phyloP scores from a whole-genome alignment of 92 coral and sea anemone species.

The Hydrozoanthus gracilis region DNA sequence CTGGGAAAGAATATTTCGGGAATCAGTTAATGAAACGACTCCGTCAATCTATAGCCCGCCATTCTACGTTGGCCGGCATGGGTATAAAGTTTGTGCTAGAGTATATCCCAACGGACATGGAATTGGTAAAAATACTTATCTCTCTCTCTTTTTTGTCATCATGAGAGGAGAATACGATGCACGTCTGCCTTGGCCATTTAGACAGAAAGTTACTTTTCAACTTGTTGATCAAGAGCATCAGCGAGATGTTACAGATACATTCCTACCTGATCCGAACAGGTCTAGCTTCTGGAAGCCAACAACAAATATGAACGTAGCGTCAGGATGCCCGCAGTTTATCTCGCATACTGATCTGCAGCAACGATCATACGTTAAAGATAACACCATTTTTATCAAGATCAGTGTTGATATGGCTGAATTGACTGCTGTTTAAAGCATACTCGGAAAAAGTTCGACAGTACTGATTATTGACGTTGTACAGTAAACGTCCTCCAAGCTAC shows the following conservation, averaged over 20 bases:
- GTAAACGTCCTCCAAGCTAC: too few relatives aligned
- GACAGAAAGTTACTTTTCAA: conserved; percentile 83
- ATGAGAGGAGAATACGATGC: conserved; percentile 95
- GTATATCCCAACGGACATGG: conserved; percentile 89
- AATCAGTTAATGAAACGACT: conserved; percentile 69
- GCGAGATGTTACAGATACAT: conserved; percentile 74
- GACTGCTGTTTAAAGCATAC: conserved; percentile 4
- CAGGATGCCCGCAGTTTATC: conserved; percentile 84
- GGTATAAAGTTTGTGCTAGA: conserved; percentile 87
- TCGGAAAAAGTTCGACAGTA: too few relatives aligned
- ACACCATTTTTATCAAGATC: conserved; percentile 71
- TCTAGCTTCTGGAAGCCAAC: conserved; percentile 84
- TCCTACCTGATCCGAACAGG: conserved; percentile 92
- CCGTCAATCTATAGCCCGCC: conserved; percentile 89
- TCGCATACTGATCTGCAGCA: conserved; percentile 62
- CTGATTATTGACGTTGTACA: too few relatives aligned
- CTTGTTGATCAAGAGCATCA: conserved; percentile 82
- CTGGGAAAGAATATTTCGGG: conserved; percentile 70
- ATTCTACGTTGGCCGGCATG: conserved; percentile 86
- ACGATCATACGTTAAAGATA: conserved; percentile 70
- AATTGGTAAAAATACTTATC: conserved; percentile 78
- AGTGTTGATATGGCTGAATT: conserved; percentile 67
- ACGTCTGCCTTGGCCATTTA: conserved; percentile 90
- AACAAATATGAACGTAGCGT: conserved; percentile 87
- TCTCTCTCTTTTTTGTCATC: conserved; percentile 89